Conservation (phyloP, 2,797 vertebrate species). For the Cuniculus paca region DNA sequence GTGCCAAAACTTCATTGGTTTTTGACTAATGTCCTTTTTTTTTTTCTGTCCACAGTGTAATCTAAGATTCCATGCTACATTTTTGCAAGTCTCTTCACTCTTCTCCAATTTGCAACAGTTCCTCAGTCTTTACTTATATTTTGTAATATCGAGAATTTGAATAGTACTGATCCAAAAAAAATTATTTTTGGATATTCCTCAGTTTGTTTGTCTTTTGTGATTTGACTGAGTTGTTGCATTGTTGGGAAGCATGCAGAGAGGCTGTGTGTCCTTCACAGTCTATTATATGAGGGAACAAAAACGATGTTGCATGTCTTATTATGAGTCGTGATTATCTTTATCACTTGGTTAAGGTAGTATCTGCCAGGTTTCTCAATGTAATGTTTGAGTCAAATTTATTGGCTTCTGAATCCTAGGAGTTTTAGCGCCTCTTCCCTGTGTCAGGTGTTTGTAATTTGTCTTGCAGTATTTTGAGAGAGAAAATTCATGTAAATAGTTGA, state of each 20-base stretch:
- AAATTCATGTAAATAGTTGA: constrained; percentile 10
- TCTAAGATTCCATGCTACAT: not conserved
- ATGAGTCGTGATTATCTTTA: not conserved
- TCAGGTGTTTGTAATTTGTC: not conserved
- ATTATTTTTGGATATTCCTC: not conserved
- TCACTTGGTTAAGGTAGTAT: not conserved
- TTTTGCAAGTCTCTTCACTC: not conserved
- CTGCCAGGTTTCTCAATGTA: not conserved
- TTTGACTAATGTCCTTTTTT: too few relatives aligned
- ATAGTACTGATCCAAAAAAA: not conserved
- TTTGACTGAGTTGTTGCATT: not conserved
- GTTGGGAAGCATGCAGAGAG: not conserved
- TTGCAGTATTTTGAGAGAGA: constrained; percentile 12
- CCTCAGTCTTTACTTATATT: not conserved
- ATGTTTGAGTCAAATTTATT: constrained; percentile 9
- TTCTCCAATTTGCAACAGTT: not conserved
- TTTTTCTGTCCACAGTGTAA: not conserved
- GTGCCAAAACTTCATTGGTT: not conserved
- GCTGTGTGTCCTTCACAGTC: not conserved
- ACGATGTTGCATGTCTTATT: not conserved
- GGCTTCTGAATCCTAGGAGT: not conserved
- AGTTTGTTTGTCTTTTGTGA: not conserved
- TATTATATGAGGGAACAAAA: not conserved
- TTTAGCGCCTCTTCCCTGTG: not conserved
- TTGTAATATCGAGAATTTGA: not conserved